Evolutionary conservation across 2,113 vertebrate species (phyloP), one percentile per base, ranked within the genome.

Genomic region (Chaetodon auriga): DNA sequence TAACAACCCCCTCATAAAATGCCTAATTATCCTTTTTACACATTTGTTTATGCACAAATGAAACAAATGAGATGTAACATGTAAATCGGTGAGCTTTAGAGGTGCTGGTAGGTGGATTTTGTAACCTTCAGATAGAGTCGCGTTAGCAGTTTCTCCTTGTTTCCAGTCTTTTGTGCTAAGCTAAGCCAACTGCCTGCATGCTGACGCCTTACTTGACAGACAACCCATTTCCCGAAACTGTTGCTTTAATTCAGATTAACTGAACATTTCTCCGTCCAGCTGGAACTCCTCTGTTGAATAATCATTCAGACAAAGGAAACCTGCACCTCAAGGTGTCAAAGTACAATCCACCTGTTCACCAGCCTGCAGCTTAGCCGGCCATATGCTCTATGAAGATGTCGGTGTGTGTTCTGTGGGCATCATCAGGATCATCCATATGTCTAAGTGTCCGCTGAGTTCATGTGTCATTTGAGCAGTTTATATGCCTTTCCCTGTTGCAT

Each of bases 391-490:
- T 75, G 62, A 70, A 53, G 66, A 74, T 58, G 75, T n/a, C 68
- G 55, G 57, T 65, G 58, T 68, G 35, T 55, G 60, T 71, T 36
- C 3, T 78, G 51, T 75, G 21, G 48, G 60, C 21, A 8, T 38
- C 43, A 60, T 54, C 68, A 80, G 60, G 77, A 82, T 89, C 82
- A 58, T 85, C 83, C 90, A 85, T 90, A 89, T 89, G 90, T 86
- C 85, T 61, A 6, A 12, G 55, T 83, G 53, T 76, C 85, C 79
- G 21, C 41, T 16, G 38, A 68, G 87, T 89, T 83, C 75, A 62
- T 85, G 58, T 93, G 92, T 91, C 87, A 93, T 89, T 71, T 80
- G 88, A 93, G 87, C 75, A 79, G 68, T 87, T 92, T 90, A 85
- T 89, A 83, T 81, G 88, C 58, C 83, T 62, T 53, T 81, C 38